A percentile compares a stretch with the other conserved stretches of the same genome.
Conservation (phyloP, 2,888 invertebrate genomes). For the Troides aeacus region DNA sequence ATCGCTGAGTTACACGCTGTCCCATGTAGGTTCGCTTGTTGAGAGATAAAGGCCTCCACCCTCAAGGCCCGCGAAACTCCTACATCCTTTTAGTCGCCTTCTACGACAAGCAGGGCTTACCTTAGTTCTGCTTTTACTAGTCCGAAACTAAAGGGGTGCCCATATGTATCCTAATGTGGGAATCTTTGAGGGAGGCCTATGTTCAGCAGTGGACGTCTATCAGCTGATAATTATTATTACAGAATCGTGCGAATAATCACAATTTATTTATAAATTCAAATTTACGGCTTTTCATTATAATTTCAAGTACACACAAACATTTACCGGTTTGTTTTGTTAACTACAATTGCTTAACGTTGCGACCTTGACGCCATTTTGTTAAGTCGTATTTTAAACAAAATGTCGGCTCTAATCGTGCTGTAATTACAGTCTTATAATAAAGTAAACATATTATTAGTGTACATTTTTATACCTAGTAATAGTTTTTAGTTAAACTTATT, state of each 20-base stretch:
- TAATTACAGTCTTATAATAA: background rate
- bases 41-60: too few species aligned
- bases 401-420: background rate
- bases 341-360: conserved; percentile 28
- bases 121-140: too few species aligned
- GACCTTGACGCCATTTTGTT: conserved; percentile 32
- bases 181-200: too few species aligned
- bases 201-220: too few species aligned
- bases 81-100: too few species aligned
- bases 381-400: conserved; percentile 7
- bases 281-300: conserved; percentile 14
- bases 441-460: background rate
- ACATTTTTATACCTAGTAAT: background rate
- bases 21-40: too few species aligned
- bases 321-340: conserved; percentile 15
- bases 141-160: too few species aligned
- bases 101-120: too few species aligned
- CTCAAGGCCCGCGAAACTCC: too few species aligned
- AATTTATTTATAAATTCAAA: conserved; percentile 22
- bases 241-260: conserved; percentile 4
- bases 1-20: too few species aligned
- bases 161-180: too few species aligned
- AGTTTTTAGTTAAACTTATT: background rate
- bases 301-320: conserved; percentile 7
- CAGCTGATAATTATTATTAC: too few species aligned